Conservation (phyloP, 2,888 invertebrate genomes). For the Hedychridium roseum region DNA sequence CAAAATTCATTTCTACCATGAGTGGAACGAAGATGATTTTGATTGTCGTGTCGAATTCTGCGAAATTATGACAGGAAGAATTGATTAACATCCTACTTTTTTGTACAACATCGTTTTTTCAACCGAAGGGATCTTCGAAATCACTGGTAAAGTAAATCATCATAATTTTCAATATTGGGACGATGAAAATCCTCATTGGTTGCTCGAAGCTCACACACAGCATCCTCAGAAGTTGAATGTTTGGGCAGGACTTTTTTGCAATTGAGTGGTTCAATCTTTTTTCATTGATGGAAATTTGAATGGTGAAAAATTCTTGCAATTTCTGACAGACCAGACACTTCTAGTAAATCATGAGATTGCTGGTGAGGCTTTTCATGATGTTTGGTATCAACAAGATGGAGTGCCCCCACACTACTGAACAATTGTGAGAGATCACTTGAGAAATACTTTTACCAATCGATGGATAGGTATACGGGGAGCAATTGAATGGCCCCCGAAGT, state of each 20-base stretch:
- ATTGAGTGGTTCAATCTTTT: conserved; percentile 1
- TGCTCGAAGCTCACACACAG: not conserved
- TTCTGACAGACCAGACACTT: not conserved
- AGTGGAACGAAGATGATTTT: no score
- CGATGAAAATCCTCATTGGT: not conserved
- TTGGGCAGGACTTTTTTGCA: not conserved
- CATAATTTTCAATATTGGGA: not conserved
- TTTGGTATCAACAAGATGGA: conserved; percentile 1
- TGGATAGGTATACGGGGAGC: conserved; percentile 1
- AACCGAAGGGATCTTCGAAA: no score
- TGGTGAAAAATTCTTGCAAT: not conserved
- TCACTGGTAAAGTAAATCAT: no score
- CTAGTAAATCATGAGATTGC: no score
- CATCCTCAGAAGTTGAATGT: not conserved
- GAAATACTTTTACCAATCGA: not conserved
- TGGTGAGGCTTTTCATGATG: no score
- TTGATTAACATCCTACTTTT: no score
- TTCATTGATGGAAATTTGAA: not conserved
- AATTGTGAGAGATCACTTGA: not conserved
- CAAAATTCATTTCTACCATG: no score
- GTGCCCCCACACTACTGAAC: conserved; percentile 1
- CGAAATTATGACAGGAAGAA: no score
- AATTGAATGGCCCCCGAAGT: not conserved
- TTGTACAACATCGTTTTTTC: no score
- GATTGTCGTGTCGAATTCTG: no score